Base-by-base conservation (phyloP, 2,888 invertebrate species). In the Lampropteryx suffumata region DNA sequence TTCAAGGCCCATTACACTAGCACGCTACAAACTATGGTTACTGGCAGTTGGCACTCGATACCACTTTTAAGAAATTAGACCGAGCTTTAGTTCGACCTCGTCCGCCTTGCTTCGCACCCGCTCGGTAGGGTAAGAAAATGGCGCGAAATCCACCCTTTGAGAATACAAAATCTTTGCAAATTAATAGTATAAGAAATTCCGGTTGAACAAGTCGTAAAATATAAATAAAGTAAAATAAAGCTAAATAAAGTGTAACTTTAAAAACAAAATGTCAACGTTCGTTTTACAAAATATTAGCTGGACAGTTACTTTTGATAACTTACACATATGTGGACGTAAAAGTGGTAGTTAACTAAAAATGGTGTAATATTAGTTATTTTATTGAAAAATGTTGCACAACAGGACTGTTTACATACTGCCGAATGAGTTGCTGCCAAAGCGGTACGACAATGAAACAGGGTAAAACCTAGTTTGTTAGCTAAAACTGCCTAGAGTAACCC, bases 401-500 rank as follows among this genome's bases (percentile, higher is more conserved):
- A 75, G 88, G 50, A 88, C 90, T 37, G 90, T 90, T 55, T 89
- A 88, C 65, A 89, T 90, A 59, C 74, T 90, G 72, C 90, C 90
- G 65, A 89, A 89, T 54, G 90, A 90, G 69, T 69, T 90, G 27
- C 71, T 90, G 53, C 90, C 90, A 65, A 89, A 84, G 75, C 80
- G 89, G 64, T 89, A 90, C 67, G 82, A 74, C 61, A 79, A 81
- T 65, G 75, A 79, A 37, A 72, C 70, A 62, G 86, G 90, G 88
- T 89, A 86, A 79, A 68, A 39, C 47, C 50, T 17, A 28, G 43
- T 50, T 37, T 42, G 37, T n/a, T 17, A 14, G 24, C 7, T 21
- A 21, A 21, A 3, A 24, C 1, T 5, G 17, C 17, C 17, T 17
- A 17, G 17, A 17, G 4, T 17, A 3, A 17, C 2, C 17, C 17